Conservation (phyloP, 2,888 invertebrate species). For the Megamerina dolium region DNA sequence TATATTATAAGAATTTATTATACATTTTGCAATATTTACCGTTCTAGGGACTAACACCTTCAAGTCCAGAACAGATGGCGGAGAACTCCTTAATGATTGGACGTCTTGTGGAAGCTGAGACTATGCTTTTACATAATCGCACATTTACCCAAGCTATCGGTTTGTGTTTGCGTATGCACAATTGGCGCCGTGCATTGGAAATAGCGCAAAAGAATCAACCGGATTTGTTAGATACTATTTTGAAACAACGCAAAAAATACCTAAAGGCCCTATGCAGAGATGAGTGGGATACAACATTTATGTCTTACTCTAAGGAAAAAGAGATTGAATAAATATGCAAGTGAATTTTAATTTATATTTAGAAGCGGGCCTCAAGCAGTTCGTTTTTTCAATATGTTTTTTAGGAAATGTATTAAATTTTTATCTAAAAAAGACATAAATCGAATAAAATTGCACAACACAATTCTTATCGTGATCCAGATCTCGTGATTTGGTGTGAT, state of each 20-base stretch:
- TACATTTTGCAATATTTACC: no score
- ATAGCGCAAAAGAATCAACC: conserved; percentile 40
- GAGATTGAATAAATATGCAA: no score
- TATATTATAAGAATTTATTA: background rate
- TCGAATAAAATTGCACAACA: no score
- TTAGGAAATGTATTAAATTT: no score
- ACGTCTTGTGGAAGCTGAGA: conserved; percentile 46
- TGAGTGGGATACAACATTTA: conserved; percentile 40
- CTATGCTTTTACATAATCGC: conserved; percentile 46
- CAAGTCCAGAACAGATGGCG: conserved; percentile 48
- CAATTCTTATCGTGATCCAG: no score
- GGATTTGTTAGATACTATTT: conserved; percentile 33
- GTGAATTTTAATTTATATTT: no score
- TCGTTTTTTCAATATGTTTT: no score
- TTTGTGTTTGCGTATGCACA: conserved; percentile 46
- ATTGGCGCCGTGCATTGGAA: conserved; percentile 45
- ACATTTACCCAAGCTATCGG: conserved; percentile 40
- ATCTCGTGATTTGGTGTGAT: no score
- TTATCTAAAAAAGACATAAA: no score
- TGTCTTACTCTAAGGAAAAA: no score
- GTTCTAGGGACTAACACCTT: conserved; percentile 28
- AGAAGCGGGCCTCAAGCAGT: no score
- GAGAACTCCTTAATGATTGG: conserved; percentile 48
- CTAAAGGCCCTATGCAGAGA: conserved; percentile 39
- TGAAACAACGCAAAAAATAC: conserved; percentile 41